A percentile compares a stretch with the other conserved stretches of the same genome.
Evolutionary conservation across 2,113 vertebrate genomes (phyloP).

Genomic region (Cinclus cinclus): DNA sequence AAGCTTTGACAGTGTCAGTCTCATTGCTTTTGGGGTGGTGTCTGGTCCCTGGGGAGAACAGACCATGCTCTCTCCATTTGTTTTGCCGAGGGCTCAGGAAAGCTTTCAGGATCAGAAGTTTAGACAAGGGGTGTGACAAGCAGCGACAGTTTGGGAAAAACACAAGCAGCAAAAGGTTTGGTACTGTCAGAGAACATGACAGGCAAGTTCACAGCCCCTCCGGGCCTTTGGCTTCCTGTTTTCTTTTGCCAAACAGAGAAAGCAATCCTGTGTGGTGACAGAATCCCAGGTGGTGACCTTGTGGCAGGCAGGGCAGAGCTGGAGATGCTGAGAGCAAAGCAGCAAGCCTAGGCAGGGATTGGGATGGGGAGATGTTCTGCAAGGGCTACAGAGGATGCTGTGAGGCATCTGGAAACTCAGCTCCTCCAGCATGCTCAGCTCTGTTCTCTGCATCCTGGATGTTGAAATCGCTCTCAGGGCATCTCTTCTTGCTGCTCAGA

Average conservation of each 20-base stretch:
- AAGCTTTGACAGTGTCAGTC: background rate
- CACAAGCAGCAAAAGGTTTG: constrained; percentile 30
- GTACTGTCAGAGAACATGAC: constrained; percentile 56
- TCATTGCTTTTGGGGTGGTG: background rate
- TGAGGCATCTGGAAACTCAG: background rate
- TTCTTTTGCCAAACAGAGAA: background rate
- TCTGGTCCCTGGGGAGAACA: background rate
- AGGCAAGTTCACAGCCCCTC: constrained; percentile 56
- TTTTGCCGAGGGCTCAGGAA: constrained; percentile 10
- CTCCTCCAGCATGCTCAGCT: background rate
- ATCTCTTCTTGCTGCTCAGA: background rate
- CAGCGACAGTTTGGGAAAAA: constrained; percentile 47
- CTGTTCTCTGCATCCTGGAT: background rate
- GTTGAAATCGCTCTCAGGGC: background rate
- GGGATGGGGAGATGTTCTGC: background rate
- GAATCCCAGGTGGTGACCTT: background rate
- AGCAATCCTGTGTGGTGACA: background rate
- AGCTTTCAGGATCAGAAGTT: constrained; percentile 25
- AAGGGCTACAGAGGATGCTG: background rate
- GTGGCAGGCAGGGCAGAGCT: background rate
- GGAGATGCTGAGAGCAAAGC: background rate
- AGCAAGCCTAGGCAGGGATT: background rate
- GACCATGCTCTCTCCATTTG: background rate
- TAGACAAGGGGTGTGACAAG: background rate
- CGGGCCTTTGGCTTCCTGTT: constrained; percentile 35